These are phyloP conservation scores for Halichondria panicea DNA, from an alignment of 37 sponge, comb jelly and placozoan genomes.

Conservation along the genomic window DNA sequence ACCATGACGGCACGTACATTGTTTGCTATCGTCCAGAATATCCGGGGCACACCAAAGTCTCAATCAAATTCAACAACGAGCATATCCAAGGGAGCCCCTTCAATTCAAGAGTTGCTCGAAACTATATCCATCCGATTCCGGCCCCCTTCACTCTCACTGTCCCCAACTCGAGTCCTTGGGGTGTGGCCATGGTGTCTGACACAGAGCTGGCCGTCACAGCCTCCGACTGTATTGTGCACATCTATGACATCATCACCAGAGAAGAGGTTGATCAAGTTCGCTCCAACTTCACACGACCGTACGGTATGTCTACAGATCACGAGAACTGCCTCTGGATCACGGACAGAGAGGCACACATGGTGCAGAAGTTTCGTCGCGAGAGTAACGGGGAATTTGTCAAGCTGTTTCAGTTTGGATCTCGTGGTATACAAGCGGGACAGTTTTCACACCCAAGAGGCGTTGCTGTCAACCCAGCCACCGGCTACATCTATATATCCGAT, in stretches of 20 bases:
- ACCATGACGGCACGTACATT: conserved; percentile 46
- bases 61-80: conserved; percentile 14
- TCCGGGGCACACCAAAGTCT: conserved; percentile 15
- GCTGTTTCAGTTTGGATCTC: conserved; percentile 43
- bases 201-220: conserved; percentile 43
- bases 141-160: conserved; percentile 25
- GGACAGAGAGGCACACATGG: conserved; percentile 68
- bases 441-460: conserved; percentile 61
- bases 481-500: conserved; percentile 67
- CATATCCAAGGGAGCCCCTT: conserved; percentile 37
- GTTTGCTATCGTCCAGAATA: conserved; percentile 24
- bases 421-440: conserved; percentile 38
- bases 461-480: conserved; percentile 44
- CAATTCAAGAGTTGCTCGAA: conserved; percentile 27
- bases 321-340: conserved; percentile 52
- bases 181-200: conserved; percentile 42
- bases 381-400: conserved; percentile 13
- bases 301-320: conserved; percentile 36
- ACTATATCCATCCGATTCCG: conserved; percentile 23
- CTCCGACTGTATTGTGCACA: conserved; percentile 32
- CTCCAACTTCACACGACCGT: conserved; percentile 54
- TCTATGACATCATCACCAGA: conserved; percentile 20
- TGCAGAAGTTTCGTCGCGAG: conserved; percentile 39
- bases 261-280: conserved; percentile 7
- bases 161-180: conserved; percentile 53